Conservation (phyloP, 1,140 invertebrate genomes). For the Delia radicum region DNA sequence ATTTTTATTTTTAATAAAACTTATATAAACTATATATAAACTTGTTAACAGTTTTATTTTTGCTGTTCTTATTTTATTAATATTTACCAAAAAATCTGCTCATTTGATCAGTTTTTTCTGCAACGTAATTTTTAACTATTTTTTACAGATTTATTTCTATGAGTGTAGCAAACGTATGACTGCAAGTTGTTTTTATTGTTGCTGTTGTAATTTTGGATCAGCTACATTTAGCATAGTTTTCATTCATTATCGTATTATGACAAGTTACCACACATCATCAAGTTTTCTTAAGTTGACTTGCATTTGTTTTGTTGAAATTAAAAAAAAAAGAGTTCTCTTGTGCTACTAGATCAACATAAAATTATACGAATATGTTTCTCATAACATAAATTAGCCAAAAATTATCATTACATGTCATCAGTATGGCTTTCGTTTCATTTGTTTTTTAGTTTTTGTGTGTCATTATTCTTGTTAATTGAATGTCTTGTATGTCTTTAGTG, state of each 20-base stretch:
- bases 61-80: too few species aligned
- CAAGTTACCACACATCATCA: conserved; percentile 14
- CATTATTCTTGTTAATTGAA: conserved; percentile 4
- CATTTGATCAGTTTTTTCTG: background rate
- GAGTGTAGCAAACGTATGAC: too few species aligned
- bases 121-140: background rate
- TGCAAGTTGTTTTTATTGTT: background rate
- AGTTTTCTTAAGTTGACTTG: background rate
- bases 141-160: too few species aligned
- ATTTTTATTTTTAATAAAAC: too few species aligned
- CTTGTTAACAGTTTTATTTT: too few species aligned
- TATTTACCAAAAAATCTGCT: too few species aligned
- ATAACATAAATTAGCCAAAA: conserved; percentile 23
- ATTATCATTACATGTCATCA: conserved; percentile 21
- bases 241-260: conserved; percentile 18
- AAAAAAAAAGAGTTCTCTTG: background rate
- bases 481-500: conserved; percentile 19
- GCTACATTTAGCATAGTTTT: conserved; percentile 4
- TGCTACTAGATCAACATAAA: background rate
- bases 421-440: background rate
- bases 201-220: background rate
- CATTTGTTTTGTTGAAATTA: background rate
- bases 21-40: too few species aligned
- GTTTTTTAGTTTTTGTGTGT: background rate
- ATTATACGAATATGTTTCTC: background rate